Base-by-base conservation (phyloP, 2,888 invertebrate species). In the Malacosoma neustria region DNA sequence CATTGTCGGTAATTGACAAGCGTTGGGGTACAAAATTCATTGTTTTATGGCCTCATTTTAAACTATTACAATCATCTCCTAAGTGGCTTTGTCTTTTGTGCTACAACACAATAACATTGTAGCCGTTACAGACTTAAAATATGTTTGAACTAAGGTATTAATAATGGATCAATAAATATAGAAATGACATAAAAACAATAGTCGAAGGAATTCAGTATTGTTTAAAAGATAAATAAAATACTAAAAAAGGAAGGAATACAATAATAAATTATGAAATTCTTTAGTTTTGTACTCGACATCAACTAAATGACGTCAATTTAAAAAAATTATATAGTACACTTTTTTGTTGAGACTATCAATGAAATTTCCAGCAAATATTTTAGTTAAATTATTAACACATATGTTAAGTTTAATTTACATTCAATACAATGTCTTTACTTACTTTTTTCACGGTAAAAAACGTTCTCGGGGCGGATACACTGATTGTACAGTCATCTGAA, bases 401-500 rank as follows among this genome's bases (percentile, higher is more conserved):
- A 45, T 38, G 29, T 40, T 38, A 42, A n/a, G 43, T 46, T 33
- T 45, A 37, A 33, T 29, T 39, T 30, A 15, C 33, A 30, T 9
- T 36, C 35, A 35, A 30, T 34, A 4, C 48, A 48, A 48, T 43
- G 42, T 40, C 52, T 48, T 51, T 73, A 79, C 77, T 77, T 72
- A 77, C 77, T 66, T 69, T 55, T 57, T 47, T 53, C 50, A 59
- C 56, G 51, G 49, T 60, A 63, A 58, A 68, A 57, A 47, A 62
- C 54, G 67, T 61, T 59, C 63, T 69, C 55, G 68, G 77, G 72
- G 75, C 74, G 76, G 79, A 77, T 69, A 67, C 66, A 72, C 71
- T 63, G 69, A 73, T 62, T 72, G 73, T 71, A 76, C 76, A 81
- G 79, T 81, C 81, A 81, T 75, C 72, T 72, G 61, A 81, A 81